Base-by-base conservation (phyloP, 1,140 invertebrate genomes). In the Euura lappo region DNA sequence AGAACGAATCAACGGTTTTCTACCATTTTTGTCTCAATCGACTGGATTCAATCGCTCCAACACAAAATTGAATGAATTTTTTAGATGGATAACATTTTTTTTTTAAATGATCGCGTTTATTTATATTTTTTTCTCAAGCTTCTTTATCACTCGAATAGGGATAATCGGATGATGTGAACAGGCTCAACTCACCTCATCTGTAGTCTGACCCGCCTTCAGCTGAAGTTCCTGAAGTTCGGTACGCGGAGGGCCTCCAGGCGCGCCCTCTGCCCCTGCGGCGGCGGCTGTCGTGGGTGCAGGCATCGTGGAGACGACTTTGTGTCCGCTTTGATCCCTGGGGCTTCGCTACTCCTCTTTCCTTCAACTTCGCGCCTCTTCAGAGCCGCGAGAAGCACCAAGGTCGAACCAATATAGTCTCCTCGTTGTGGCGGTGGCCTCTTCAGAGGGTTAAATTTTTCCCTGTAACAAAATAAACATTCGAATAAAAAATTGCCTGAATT, bases 181-280 rank as follows among this genome's bases (percentile, higher is more conserved):
- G 28, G 28, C 2, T 44, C n/a, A 45, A 76, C 84, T 90, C 84
- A 96, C 95, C 89, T 97, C 96, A 95, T 98, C 96, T 80, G 96
- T 97, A 79, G 92, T 91, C 87, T 96, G 91, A 81, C 94, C 94
- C 74, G 95, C 91, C 85, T 93, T 94, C 82, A 96, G 90, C 87
- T 98, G 96, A 75, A 98, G 87, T 87, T 97, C 95, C 84, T 98
- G 95, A 76, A 98, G 89, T 86, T 98, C 96, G 69, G 95, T 94
- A 82, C 92, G 91, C 44, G 95, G 95, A 71, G 92, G 93, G 68
- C 91, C 93, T 86, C 90, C 90, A 80, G 92, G 92, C 77, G 89
- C 90, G 47, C 87, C 71, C 13, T 75, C 71, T 8, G 76, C 76
- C 67, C 82, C 85, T 68, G 85, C 81, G 7, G 76, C 76, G 69